These are phyloP conservation scores for Polydrusus tereticollis DNA, from an alignment of 2,888 invertebrate genomes.

Conservation along the genomic window DNA sequence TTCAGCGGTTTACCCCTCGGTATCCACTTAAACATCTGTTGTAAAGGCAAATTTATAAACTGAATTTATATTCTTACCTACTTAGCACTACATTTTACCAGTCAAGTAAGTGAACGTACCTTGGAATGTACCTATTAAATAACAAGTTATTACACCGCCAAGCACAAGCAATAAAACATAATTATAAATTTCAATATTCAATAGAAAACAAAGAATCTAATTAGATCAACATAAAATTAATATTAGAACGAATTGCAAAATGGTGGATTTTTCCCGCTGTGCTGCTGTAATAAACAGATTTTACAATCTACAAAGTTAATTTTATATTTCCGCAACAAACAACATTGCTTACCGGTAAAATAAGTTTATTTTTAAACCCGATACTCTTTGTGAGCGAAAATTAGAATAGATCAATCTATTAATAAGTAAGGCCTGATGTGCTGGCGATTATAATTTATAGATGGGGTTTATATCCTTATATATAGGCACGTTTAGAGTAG, in stretches of 20 bases:
- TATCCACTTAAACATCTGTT: no score
- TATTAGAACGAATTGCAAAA: conserved; percentile 4
- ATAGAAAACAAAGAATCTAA: conserved; percentile 1
- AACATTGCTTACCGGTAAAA: conserved; percentile 12
- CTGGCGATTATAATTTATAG: not conserved
- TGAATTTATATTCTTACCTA: no score
- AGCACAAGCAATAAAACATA: conserved; percentile 1
- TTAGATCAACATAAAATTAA: conserved; percentile 1
- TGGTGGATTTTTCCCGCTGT: not conserved
- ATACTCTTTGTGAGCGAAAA: not conserved
- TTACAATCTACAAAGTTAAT: conserved; percentile 15
- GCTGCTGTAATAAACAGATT: not conserved
- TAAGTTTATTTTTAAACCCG: conserved; percentile 25
- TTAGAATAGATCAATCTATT: not conserved
- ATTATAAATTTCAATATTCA: conserved; percentile 10
- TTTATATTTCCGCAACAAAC: conserved; percentile 11
- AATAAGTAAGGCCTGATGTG: not conserved
- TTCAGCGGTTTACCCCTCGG: no score
- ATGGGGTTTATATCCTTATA: no score
- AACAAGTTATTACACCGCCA: not conserved
- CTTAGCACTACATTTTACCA: no score
- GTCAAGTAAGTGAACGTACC: no score
- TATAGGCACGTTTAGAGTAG: no score
- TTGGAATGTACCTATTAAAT: not conserved
- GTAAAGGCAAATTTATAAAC: no score